These are phyloP conservation scores for Falco novaeseelandiae DNA, from an alignment of 2,797 vertebrate species.

Conservation along the genomic window DNA sequence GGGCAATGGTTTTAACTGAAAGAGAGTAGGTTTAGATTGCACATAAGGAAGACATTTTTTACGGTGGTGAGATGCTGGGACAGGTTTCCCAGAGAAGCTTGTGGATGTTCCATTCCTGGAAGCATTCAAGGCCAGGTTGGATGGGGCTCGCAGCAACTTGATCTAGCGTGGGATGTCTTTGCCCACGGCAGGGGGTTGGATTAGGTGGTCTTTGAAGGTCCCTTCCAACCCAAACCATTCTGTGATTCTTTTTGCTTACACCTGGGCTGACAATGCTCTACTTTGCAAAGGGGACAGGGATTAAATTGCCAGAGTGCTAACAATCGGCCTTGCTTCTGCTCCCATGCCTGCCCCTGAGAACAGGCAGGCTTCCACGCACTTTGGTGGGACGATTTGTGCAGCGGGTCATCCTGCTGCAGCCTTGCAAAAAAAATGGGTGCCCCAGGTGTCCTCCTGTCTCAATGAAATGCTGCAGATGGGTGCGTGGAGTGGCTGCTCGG, in stretches of 20 bases:
- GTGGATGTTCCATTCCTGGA: no score
- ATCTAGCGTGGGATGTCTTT: no score
- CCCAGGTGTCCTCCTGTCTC: neutral
- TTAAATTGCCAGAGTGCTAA: neutral
- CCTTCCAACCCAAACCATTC: neutral
- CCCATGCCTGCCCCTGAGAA: neutral
- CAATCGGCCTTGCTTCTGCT: neutral
- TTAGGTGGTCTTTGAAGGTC: no score
- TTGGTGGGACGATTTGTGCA: neutral
- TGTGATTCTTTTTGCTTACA: neutral
- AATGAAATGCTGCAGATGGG: neutral
- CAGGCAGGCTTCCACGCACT: neutral
- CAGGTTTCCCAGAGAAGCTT: no score
- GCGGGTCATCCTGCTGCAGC: neutral
- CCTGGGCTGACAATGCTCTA: neutral
- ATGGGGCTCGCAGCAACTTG: no score
- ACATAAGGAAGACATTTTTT: no score
- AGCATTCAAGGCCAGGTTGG: no score
- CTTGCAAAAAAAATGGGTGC: neutral
- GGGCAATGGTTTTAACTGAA: neutral
- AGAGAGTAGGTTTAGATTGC: neutral
- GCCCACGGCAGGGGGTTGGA: no score
- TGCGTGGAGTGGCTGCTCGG: rapidly evolving
- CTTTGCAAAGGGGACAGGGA: neutral
- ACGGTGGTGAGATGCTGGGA: no score